phyloP scores from a whole-genome alignment of 2,797 vertebrate species.

The Sebastolobus altivelis region DNA sequence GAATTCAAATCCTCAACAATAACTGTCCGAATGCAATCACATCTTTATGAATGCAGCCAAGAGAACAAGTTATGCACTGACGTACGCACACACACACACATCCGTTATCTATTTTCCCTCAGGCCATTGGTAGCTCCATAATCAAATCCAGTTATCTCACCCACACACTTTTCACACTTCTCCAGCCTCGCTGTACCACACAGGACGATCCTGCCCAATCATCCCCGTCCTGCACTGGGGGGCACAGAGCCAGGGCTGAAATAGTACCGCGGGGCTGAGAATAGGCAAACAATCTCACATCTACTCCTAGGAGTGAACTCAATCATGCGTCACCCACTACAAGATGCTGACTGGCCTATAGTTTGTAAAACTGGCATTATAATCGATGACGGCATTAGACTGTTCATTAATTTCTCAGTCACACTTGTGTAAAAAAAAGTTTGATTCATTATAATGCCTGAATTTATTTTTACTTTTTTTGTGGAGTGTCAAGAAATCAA shows the following conservation, averaged over 20 bases:
- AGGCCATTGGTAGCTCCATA: slow-evolving; percentile 60
- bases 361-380: slow-evolving; percentile 19
- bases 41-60: slow-evolving; percentile 34
- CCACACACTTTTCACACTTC: slow-evolving; percentile 71
- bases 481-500: background rate
- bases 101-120: slow-evolving; percentile 62
- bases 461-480: background rate
- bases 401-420: slow-evolving; percentile 25
- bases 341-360: slow-evolving; percentile 29
- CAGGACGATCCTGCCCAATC: slow-evolving; percentile 57
- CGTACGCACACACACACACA: slow-evolving; percentile 28
- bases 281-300: slow-evolving; percentile 55
- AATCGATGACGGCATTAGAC: slow-evolving; percentile 1
- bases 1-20: slow-evolving; percentile 32
- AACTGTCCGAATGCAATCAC: slow-evolving; percentile 32
- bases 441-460: background rate
- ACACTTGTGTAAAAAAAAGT: background rate
- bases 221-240: slow-evolving; percentile 34
- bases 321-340: slow-evolving; percentile 37
- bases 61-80: slow-evolving; percentile 32
- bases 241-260: slow-evolving; percentile 54
- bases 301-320: slow-evolving; percentile 41
- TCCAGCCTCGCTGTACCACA: slow-evolving; percentile 57
- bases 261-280: slow-evolving; percentile 53
- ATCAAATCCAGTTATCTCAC: slow-evolving; percentile 73